Base-by-base conservation (phyloP, 2,888 invertebrate genomes). In the Amaurobius ferox region DNA sequence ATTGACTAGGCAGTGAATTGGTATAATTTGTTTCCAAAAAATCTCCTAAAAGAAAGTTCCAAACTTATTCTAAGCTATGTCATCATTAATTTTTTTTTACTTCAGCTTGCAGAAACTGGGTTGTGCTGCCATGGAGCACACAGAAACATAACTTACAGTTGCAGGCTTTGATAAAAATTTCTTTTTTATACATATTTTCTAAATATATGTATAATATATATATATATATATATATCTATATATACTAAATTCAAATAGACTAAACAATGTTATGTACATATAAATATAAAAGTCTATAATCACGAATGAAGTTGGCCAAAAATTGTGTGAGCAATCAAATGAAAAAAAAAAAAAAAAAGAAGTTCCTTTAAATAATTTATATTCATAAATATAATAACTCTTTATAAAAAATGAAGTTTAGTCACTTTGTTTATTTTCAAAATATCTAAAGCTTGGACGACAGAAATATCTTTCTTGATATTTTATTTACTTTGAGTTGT, bases 1-100 rank as follows among this genome's bases (percentile, higher is more conserved):
- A 83, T 83, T 83, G 83, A 83, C 83, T 83, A 83, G 83, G 83
- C 83, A 83, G 83, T 83, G 77, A 83, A 81, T 83, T 83, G 83
- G 83, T 83, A 83, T 83, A 48, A 77, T 66, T 66, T n/a, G n/a
- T n/a, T n/a, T 9, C 16, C 11, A 32, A 32, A 32, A 62, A 62
- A 30, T 66, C 32, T 66, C 64, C 9, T 66, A 55, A 55, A 55
- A 23, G 3, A 44, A 13, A 55, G 23, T 55, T 3, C 19, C 9
- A 35, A 35, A 35, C 35, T 5, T 35, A 35, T 5, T 35, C 55
- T 23, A 7, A 35, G 5, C 44, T 16, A 2, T 44, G 16, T 13
- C 44, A 44, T 5, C 16, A 13, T 44, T 16, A 44, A 44, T 16
- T 16, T 16, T 16, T 16, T 16, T 16, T 16, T 16, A 2, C 44